These are phyloP conservation scores for Acrobasis consociella DNA, from an alignment of 2,888 invertebrate genomes.

Conservation along the genomic window DNA sequence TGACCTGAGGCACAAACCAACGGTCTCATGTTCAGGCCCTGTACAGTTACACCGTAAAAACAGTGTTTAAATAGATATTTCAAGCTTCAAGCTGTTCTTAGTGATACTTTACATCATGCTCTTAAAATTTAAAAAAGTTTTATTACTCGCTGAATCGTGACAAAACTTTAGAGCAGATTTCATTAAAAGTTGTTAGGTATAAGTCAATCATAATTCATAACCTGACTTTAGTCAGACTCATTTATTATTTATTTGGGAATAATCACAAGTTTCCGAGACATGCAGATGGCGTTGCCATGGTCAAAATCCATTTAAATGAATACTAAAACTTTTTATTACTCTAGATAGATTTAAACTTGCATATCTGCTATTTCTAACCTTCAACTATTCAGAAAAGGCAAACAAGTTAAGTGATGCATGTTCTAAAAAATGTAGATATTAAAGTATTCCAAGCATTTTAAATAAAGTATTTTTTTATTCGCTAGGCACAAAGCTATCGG, in stretches of 20 bases:
- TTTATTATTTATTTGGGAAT: too few relatives aligned
- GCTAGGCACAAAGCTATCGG: slow-evolving; percentile 23
- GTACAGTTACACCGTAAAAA: slow-evolving; percentile 8
- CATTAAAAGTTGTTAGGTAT: too few relatives aligned
- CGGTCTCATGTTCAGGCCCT: slow-evolving; percentile 27
- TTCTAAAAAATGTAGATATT: not conserved
- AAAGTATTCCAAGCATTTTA: not conserved
- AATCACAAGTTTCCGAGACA: too few relatives aligned
- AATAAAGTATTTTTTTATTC: slow-evolving; percentile 14
- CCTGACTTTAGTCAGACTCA: too few relatives aligned
- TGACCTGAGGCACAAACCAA: slow-evolving; percentile 41
- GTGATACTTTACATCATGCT: too few relatives aligned
- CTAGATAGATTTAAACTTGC: not conserved
- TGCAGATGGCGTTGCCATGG: too few relatives aligned
- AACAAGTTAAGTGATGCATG: not conserved
- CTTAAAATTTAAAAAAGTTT: too few relatives aligned
- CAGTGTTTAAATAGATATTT: not conserved
- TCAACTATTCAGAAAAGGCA: not conserved
- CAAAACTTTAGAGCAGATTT: too few relatives aligned
- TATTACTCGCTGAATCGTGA: too few relatives aligned
- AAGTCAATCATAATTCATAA: too few relatives aligned
- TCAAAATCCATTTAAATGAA: not conserved
- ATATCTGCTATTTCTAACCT: not conserved
- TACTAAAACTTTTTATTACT: not conserved
- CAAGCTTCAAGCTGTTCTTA: too few relatives aligned